Percentiles rank a stretch among this genome's conserved stretches.
phyloP scores from a whole-genome alignment of 1,140 invertebrate species.

The Drosophila miranda region DNA sequence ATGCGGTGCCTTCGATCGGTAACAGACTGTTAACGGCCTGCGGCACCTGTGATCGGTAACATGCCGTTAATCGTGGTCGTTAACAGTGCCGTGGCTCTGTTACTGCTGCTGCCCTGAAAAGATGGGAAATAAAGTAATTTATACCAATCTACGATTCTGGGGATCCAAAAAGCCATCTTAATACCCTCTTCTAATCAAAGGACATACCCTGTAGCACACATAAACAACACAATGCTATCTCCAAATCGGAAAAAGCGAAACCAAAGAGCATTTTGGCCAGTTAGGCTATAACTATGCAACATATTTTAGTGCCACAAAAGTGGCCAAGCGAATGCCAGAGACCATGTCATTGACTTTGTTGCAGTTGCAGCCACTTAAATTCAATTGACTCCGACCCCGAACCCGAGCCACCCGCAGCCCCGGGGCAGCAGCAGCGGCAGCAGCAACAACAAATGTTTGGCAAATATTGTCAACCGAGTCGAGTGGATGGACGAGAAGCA shows the following conservation, averaged over 20 bases:
- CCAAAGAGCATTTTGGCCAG: conserved; percentile 5
- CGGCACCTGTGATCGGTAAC: too few relatives aligned
- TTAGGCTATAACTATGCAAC: conserved; percentile 55
- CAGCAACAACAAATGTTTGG: conserved; percentile 57
- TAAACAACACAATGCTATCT: conserved; percentile 9
- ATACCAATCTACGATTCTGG: too few relatives aligned
- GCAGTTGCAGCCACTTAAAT: conserved; percentile 69
- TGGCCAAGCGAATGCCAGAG: conserved; percentile 43
- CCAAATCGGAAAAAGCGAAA: conserved; percentile 11
- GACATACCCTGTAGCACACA: neutral
- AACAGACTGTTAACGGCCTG: too few relatives aligned
- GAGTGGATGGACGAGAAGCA: conserved; percentile 25
- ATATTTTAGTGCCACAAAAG: conserved; percentile 66
- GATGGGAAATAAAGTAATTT: too few relatives aligned
- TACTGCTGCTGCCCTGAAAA: too few relatives aligned
- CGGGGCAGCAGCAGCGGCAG: conserved; percentile 17
- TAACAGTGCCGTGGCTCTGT: too few relatives aligned
- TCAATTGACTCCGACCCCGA: conserved; percentile 58
- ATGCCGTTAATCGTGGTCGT: too few relatives aligned
- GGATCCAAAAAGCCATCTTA: too few relatives aligned
- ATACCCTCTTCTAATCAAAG: too few relatives aligned
- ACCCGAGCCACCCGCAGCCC: conserved; percentile 1
- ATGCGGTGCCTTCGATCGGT: too few relatives aligned
- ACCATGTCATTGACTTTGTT: conserved; percentile 70
- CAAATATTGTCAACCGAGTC: conserved; percentile 70